These are phyloP conservation scores for Sterrhoptilus dennistouni DNA, from an alignment of 2,113 vertebrate species.

Conservation along the genomic window DNA sequence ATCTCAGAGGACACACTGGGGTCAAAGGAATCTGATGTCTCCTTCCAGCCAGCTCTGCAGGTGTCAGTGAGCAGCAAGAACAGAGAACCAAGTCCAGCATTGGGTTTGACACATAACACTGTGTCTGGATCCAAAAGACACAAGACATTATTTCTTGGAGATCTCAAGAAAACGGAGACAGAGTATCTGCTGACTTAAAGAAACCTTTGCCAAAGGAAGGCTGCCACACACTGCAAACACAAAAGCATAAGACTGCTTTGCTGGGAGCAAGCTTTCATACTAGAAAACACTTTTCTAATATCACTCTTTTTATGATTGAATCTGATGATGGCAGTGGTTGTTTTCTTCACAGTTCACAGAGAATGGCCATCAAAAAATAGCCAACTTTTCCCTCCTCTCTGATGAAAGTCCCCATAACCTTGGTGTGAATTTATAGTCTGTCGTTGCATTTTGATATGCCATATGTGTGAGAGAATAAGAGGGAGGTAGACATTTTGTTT, in stretches of 20 bases:
- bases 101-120: background rate
- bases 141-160: background rate
- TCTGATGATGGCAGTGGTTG: background rate
- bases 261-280: background rate
- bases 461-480: background rate
- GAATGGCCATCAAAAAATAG: conserved; percentile 9
- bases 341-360: conserved; percentile 29
- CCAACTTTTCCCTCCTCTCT: background rate
- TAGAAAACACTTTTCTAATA: background rate
- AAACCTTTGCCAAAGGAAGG: background rate
- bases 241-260: accelerated
- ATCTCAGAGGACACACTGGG: background rate
- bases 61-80: background rate
- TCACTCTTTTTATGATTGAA: background rate
- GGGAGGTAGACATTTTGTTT: background rate
- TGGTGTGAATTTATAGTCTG: conserved; percentile 52
- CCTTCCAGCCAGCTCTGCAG: background rate
- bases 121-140: background rate
- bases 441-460: background rate
- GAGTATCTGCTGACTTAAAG: background rate
- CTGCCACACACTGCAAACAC: background rate
- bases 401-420: conserved; percentile 33
- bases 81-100: accelerated
- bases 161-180: background rate
- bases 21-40: background rate